Conservation (phyloP, 2,113 vertebrate species). For the Pelmatolapia mariae region DNA sequence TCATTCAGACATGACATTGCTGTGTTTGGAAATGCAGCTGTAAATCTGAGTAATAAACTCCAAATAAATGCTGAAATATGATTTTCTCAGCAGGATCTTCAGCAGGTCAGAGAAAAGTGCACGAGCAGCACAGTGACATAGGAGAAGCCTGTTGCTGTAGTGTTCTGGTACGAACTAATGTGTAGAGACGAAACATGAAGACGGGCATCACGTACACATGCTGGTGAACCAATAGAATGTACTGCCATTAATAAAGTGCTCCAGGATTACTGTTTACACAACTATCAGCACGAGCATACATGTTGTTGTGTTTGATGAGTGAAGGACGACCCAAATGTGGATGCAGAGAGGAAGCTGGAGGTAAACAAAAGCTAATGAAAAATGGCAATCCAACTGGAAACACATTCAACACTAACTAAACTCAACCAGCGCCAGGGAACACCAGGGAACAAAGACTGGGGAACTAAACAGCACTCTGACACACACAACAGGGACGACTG, state of each 20-base stretch:
- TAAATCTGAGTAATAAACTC: not conserved
- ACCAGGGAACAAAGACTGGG: not conserved
- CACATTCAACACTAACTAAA: not conserved
- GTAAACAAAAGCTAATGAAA: not conserved
- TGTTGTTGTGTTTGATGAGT: not conserved
- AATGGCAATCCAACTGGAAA: not conserved
- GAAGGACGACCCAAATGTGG: not conserved
- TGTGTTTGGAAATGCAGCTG: not conserved
- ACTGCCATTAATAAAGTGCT: not conserved
- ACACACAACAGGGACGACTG: not conserved
- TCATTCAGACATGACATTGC: not conserved
- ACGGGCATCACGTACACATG: accelerated
- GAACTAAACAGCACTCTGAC: not conserved
- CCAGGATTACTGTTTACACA: not conserved
- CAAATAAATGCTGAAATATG: not conserved
- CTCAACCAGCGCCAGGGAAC: accelerated
- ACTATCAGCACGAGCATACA: not conserved
- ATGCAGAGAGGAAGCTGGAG: not conserved
- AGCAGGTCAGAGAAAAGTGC: not conserved
- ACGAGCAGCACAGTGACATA: not conserved
- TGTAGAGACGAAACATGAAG: not conserved
- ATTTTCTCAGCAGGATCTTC: not conserved
- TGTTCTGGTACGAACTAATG: accelerated
- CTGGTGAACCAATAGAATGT: not conserved
- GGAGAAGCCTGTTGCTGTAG: not conserved